Conservation (phyloP, 2,797 vertebrate species). For the Cirrhinus mrigala region DNA sequence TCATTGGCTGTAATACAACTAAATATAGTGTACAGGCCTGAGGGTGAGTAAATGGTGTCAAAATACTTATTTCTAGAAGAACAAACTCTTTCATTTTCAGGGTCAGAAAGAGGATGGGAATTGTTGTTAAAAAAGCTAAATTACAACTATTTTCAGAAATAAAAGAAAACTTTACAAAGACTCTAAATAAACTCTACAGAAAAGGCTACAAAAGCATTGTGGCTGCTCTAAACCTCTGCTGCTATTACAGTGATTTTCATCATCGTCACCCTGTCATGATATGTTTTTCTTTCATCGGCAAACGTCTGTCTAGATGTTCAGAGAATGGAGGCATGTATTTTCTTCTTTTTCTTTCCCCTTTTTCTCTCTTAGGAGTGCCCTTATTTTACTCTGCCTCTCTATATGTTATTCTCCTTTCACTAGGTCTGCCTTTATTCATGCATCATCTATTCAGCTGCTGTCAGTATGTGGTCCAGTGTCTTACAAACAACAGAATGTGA, state of each 20-base stretch:
- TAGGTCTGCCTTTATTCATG: conserved; percentile 1
- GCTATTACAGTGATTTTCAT: not conserved
- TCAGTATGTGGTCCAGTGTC: not conserved
- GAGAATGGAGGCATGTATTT: not conserved
- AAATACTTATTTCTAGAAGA: not conserved
- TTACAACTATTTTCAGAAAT: not conserved
- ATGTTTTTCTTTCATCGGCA: not conserved
- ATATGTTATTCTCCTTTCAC: not conserved
- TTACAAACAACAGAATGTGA: not conserved
- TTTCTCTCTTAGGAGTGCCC: not conserved
- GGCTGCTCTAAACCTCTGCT: not conserved
- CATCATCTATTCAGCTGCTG: not conserved
- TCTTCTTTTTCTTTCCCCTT: not conserved
- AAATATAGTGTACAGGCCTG: not conserved
- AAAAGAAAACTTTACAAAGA: not conserved
- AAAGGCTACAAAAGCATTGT: not conserved
- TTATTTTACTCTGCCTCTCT: not conserved
- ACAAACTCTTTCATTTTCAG: not conserved
- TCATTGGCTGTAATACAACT: not conserved
- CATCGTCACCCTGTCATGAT: not conserved
- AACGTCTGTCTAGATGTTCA: not conserved
- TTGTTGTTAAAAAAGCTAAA: not conserved
- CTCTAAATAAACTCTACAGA: not conserved
- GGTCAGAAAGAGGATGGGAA: not conserved
- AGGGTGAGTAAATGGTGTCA: not conserved